Evolutionary conservation across 2,797 vertebrate genomes (phyloP), one percentile per base, ranked within the genome.

Genomic region (Trachops cirrhosus): DNA sequence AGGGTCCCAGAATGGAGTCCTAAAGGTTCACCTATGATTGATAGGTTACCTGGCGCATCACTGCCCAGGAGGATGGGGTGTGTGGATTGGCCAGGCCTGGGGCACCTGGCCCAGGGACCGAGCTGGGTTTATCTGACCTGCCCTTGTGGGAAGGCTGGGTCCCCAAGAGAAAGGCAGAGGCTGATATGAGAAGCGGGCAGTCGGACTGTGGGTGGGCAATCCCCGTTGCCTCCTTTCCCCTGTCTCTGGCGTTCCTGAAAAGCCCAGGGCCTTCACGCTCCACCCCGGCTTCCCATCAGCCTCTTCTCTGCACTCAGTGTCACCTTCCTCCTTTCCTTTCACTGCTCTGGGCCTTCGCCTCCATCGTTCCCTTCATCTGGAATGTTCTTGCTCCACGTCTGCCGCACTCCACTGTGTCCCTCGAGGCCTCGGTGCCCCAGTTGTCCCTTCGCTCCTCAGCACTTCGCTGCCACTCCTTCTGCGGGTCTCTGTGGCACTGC

Each of bases 361-460:
- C 34, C 34, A 12, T 1, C 5, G 24, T 34, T 46, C 29, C 29
- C 29, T n/a, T 29, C 19, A 5, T 37, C 39, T 44, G n/a, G 9
- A 54, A 37, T 8, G 7, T 39, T 6, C 26, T 83, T 32, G 71
- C 54, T 50, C 18, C 29, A 8, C 2, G 37, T 41, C 10, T 3
- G 6, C 26, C n/a, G 12, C 59, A 44, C 24, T 39, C 64, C 2
- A 6, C 0, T 2, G 2, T 0, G 2, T 41, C 48, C 41, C 77
- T 21, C 5, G 10, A 78, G 75, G 48, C 67, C 34, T 11, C 19
- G 3, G 46, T 29, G 78, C 2, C 11, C 29, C 3, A 6, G 0
- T 0, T 6, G 34, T 39, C 48, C 39, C 34, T 74, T 48, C 64
- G 34, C 22, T 80, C 32, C 75, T 34, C 34, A 34, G 48, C 57